A percentile compares a stretch with the other conserved stretches of the same genome.
Conservation (phyloP, 1,140 invertebrate genomes). For the Heliconius congener region DNA sequence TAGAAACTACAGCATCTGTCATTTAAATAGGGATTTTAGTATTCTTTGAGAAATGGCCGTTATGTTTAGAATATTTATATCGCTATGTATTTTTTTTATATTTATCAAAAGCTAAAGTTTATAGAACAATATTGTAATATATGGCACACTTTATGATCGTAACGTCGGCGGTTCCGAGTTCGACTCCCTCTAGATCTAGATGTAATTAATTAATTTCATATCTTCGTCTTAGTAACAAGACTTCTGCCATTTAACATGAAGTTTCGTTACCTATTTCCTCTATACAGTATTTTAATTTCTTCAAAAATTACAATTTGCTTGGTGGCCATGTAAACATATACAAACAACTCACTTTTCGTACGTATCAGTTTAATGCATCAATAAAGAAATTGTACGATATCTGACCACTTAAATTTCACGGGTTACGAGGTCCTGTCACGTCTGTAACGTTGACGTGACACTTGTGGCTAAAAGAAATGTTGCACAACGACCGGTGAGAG, state of each 20-base stretch:
- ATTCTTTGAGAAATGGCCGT: slow-evolving; percentile 6
- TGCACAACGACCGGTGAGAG: slow-evolving; percentile 21
- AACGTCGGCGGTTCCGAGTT: too few relatives aligned
- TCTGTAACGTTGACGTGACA: slow-evolving; percentile 29
- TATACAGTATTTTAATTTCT: too few relatives aligned
- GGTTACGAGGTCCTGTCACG: slow-evolving; percentile 36
- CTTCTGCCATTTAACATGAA: too few relatives aligned
- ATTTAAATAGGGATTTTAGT: slow-evolving; percentile 13
- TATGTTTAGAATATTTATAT: background rate
- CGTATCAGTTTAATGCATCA: slow-evolving; percentile 13
- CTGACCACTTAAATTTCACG: slow-evolving; percentile 38
- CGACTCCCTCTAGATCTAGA: too few relatives aligned
- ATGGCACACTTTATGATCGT: too few relatives aligned
- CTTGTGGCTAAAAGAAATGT: slow-evolving; percentile 28
- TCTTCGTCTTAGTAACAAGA: too few relatives aligned
- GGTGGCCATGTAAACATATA: background rate
- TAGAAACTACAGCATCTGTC: slow-evolving; percentile 24
- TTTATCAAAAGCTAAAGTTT: too few relatives aligned
- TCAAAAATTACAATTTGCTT: too few relatives aligned
- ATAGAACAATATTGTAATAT: too few relatives aligned
- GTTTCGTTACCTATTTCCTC: too few relatives aligned
- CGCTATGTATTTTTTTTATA: background rate
- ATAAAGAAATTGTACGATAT: slow-evolving; percentile 25
- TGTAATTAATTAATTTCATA: too few relatives aligned
- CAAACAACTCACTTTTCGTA: background rate